phyloP scores from a whole-genome alignment of 23 tunicate genomes.

The Diplosoma virens region DNA sequence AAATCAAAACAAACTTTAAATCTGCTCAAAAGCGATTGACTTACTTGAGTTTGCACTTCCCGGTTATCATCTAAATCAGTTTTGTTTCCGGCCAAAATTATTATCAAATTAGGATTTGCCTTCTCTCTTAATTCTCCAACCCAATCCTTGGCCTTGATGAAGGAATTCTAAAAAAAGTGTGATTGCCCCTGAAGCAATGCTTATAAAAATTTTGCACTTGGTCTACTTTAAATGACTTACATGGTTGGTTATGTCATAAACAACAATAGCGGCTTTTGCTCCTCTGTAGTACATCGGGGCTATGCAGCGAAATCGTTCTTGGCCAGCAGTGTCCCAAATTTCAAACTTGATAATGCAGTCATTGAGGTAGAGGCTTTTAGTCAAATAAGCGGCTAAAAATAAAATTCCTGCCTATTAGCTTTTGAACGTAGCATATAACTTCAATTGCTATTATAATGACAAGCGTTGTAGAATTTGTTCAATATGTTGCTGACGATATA shows the following conservation, averaged over 20 bases:
- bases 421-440: too few species aligned
- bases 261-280: slow-evolving; percentile 24
- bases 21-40: too few species aligned
- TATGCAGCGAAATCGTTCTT: slow-evolving; percentile 21
- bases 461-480: background rate
- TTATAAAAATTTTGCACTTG: too few species aligned
- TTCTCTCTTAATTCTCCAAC: slow-evolving; percentile 14
- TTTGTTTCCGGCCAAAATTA: slow-evolving; percentile 36
- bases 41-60: slow-evolving; percentile 6
- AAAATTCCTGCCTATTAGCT: background rate
- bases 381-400: slow-evolving; percentile 17
- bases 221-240: background rate
- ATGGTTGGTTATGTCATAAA: slow-evolving; percentile 15
- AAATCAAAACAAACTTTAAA: too few species aligned
- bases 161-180: slow-evolving; percentile 2
- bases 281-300: slow-evolving; percentile 34
- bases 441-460: background rate
- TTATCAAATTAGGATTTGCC: slow-evolving; percentile 25
- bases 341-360: slow-evolving; percentile 15
- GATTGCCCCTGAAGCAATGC: too few species aligned
- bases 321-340: slow-evolving; percentile 33
- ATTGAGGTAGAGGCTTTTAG: background rate
- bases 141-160: slow-evolving; percentile 27
- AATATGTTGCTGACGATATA: background rate
- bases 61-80: slow-evolving; percentile 31